Evolutionary conservation across 1,140 invertebrate species (phyloP), one percentile per base, ranked within the genome.

Genomic region (Popillia japonica): DNA sequence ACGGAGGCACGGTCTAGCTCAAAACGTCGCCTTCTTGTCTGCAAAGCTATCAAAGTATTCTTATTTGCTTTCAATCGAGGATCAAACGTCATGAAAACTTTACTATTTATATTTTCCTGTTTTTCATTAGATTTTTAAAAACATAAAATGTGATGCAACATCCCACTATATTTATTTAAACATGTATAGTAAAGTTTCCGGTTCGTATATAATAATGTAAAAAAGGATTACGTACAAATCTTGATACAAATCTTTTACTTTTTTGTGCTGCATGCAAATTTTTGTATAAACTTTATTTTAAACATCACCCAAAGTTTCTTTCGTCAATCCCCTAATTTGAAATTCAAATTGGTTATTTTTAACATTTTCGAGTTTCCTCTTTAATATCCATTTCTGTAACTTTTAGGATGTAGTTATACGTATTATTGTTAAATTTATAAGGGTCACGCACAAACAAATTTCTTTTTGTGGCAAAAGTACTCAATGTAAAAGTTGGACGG

Each of bases 381-480:
- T 55, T 55, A 55, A 55, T 55, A 34, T 55, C 48, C 14, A 55
- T 55, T 55, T 55, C 14, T n/a, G 9, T 55, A 14, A 55, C 48
- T 55, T 55, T 55, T 55, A n/a, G 14, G 14, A 55, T 0, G 14
- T 55, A n/a, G 48, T 4, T 0, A 55, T n/a, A 55, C 0, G 14
- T n/a, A n/a, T 55, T 55, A n/a, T 55, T 55, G 48, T 55, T 55
- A 55, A 55, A 44, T 44, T 44, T 44, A 44, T 44, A 44, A 44
- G 42, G 27, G 27, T 34, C 27, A 10, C 42, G 14, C 8, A 9
- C 42, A 14, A 44, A 44, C 8, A 44, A 10, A 44, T 44, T 44
- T 44, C 8, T 44, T 44, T 44, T 44, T 8, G 27, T 34, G 8
- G 42, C 2, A 44, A 44, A 44, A 44, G 42, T 44, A 4, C 9